Conservation (phyloP, 2,113 vertebrate species). For the Thamnaconus septentrionalis region DNA sequence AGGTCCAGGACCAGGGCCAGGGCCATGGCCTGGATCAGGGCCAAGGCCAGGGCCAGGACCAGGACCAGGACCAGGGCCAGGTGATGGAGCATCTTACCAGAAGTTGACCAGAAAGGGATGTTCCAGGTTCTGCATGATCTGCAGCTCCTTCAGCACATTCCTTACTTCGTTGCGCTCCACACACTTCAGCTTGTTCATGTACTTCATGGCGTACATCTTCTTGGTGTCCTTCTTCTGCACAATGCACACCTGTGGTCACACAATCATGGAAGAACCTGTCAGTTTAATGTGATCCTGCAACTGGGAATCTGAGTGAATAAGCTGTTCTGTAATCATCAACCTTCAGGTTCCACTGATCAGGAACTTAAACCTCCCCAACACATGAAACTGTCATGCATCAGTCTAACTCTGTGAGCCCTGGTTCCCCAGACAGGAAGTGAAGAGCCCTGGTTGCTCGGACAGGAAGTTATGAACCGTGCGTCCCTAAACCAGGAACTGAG, state of each 20-base stretch:
- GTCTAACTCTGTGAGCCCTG: too few species aligned
- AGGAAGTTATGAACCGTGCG: background rate
- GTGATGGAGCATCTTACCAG: conserved; percentile 77
- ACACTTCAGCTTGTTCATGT: conserved; percentile 97
- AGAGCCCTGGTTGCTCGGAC: conserved; percentile 8
- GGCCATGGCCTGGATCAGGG: conserved; percentile 13
- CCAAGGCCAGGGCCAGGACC: too few species aligned
- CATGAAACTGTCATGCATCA: too few species aligned
- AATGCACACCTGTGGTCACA: conserved; percentile 87
- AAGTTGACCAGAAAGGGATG: conserved; percentile 97
- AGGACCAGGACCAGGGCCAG: conserved; percentile 10
- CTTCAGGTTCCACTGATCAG: too few species aligned
- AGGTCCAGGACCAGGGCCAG: background rate
- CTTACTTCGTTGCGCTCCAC: conserved; percentile 96
- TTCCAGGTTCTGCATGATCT: conserved; percentile 97
- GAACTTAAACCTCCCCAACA: too few species aligned
- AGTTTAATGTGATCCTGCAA: background rate
- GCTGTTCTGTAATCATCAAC: too few species aligned
- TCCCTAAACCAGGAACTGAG: conserved; percentile 13
- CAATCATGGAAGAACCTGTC: background rate
- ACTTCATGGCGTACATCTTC: conserved; percentile 99
- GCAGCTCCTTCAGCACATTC: conserved; percentile 95
- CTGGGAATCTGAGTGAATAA: too few species aligned
- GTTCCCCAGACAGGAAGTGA: background rate
- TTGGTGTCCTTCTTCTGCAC: conserved; percentile 98